Evolutionary conservation across 1,140 invertebrate species (phyloP), one percentile per base, ranked within the genome.

Genomic region (Zaprionus nigranus): DNA sequence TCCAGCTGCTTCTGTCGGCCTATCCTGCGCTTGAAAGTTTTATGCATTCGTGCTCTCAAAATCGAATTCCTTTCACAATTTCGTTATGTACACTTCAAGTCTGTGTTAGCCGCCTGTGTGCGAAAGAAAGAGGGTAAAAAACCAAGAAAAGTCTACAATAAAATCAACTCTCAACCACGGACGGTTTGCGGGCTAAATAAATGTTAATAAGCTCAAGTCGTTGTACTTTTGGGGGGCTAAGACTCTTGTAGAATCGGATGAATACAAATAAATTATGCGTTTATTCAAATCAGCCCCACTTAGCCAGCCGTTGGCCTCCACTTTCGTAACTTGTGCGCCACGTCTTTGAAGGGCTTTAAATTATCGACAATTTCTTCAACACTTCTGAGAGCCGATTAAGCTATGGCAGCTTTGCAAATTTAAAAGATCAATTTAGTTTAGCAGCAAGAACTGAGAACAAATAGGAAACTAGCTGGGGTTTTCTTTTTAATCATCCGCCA

Each of bases 121-220:
- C 38, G 9, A 60, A 13, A 13, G 3, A 24, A 20, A 15, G 9
- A 28, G 26, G 57, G 13, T n/a, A 57, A 56, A 58, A 53, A 46
- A 22, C 22, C 15, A 66, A 58, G 38, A 49, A 49, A 36, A 66
- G 38, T 53, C 64, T 30, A 63, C 36, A 30, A 73, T 26, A 73
- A 72, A 65, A 36, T 65, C 38, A 56, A 57, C 30, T 34, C 30
- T 54, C 61, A 36, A 61, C 62, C 58, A 77, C 70, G 38, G 57
- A 20, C 62, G 72, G 59, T 58, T 70, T 70, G 72, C 34, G 60
- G 61, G 76, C 77, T 61, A 78, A 88, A 88, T 74, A 87, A 87
- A 87, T 87, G 83, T 73, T 83, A 87, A 83, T 88, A 80, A 84
- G 84, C 81, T 61, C 78, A 58, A 88, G 81, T 82, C 82, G 81